Percentiles rank a stretch among this genome's conserved stretches.
phyloP scores from a whole-genome alignment of 2,797 vertebrate species.

The Sparidentex hasta region DNA sequence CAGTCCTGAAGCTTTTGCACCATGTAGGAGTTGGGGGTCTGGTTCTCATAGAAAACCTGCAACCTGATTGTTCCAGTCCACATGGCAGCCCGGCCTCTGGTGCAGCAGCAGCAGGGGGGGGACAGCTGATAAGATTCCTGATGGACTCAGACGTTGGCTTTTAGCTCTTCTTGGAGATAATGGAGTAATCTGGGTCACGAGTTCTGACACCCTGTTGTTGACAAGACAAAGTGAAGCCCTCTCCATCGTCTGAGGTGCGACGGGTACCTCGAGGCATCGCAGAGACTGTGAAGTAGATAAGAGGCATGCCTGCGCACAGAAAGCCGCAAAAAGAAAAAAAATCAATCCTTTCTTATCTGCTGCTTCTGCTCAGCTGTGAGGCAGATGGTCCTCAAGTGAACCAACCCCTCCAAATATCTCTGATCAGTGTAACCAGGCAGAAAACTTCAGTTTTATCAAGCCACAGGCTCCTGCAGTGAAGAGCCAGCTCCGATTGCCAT shows the following conservation, averaged over 20 bases:
- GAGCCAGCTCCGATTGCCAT: conserved; percentile 55
- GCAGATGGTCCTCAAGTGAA: conserved; percentile 25
- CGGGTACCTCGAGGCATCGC: conserved; percentile 25
- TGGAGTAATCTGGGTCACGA: conserved; percentile 13
- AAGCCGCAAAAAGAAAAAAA: conserved; percentile 29
- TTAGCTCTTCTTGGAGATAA: conserved; percentile 37
- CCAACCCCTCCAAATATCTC: conserved; percentile 30
- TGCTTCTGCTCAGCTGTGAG: conserved; percentile 27
- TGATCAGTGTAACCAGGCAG: conserved; percentile 47
- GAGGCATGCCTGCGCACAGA: conserved; percentile 34
- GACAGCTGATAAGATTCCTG: conserved; percentile 45
- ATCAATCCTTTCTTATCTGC: conserved; percentile 65
- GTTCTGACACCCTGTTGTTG: conserved; percentile 21
- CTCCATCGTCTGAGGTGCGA: conserved; percentile 26
- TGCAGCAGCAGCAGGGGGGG: conserved; percentile 38
- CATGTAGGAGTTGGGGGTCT: conserved; percentile 44
- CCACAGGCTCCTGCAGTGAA: conserved; percentile 29
- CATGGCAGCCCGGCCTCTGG: background rate
- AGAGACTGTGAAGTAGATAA: conserved; percentile 55
- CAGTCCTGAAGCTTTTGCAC: conserved; percentile 3
- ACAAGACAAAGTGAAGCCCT: conserved; percentile 34
- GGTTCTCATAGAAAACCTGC: conserved; percentile 57
- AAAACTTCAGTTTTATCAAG: conserved; percentile 37
- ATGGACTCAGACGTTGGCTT: conserved; percentile 16
- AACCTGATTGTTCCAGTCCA: conserved; percentile 29